A percentile compares a stretch with the other conserved stretches of the same genome.
Evolutionary conservation across 2,888 invertebrate species (phyloP).

Genomic region (Xestia rhomboidea): DNA sequence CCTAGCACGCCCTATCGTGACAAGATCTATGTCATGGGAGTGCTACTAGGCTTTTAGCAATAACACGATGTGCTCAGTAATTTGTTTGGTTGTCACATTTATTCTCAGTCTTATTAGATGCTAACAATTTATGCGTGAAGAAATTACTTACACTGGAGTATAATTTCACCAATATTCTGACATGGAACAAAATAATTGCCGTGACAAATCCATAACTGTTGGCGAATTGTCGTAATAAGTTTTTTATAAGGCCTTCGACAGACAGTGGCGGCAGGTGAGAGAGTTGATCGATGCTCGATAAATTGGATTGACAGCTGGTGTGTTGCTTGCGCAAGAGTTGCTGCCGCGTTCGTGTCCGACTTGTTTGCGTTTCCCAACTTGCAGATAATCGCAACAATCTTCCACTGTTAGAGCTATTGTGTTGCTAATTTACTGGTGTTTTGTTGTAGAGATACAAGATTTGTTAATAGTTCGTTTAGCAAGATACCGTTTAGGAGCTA

Average conservation of each 20-base stretch:
- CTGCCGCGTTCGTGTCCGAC: conserved; percentile 59
- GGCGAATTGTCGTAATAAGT: conserved; percentile 57
- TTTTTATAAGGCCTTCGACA: conserved; percentile 70
- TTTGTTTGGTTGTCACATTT: conserved; percentile 24
- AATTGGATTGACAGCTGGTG: conserved; percentile 79
- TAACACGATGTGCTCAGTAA: conserved; percentile 15
- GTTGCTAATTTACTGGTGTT: conserved; percentile 56
- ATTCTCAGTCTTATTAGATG: conserved; percentile 23
- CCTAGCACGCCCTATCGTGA: conserved; percentile 38
- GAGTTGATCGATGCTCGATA: conserved; percentile 77
- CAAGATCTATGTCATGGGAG: conserved; percentile 42
- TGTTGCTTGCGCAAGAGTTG: conserved; percentile 70
- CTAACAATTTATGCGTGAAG: conserved; percentile 29
- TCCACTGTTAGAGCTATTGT: conserved; percentile 60
- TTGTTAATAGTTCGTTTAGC: conserved; percentile 56
- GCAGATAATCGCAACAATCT: conserved; percentile 62
- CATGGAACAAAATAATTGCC: conserved; percentile 49
- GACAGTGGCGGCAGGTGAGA: conserved; percentile 77
- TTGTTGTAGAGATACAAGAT: conserved; percentile 45
- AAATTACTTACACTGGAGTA: conserved; percentile 34
- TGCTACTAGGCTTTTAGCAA: conserved; percentile 17
- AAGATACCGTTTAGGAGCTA: conserved; percentile 19
- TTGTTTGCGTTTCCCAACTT: conserved; percentile 65
- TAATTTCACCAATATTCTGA: conserved; percentile 38
- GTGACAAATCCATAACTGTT: conserved; percentile 63